Evolutionary conservation across 2,113 vertebrate genomes (phyloP).

Genomic region (Notothenia coriiceps): DNA sequence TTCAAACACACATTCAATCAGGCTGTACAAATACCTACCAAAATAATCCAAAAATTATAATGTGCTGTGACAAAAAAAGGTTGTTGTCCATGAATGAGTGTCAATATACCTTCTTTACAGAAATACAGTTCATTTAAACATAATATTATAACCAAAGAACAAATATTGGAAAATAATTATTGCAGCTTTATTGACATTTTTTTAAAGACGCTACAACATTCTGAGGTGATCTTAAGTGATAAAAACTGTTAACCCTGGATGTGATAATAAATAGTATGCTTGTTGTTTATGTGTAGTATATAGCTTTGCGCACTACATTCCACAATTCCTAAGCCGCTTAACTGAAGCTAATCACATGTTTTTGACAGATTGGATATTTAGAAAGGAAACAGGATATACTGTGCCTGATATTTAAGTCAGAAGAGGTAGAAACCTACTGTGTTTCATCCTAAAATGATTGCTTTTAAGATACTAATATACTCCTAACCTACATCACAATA

Average conservation of each 20-base stretch:
- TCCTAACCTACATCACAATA: slow-evolving; percentile 34
- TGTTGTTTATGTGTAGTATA: slow-evolving; percentile 7
- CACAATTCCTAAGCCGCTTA: slow-evolving; percentile 19
- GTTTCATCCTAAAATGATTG: background rate
- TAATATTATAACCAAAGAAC: background rate
- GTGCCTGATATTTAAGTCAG: slow-evolving; percentile 9
- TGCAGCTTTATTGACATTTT: slow-evolving; percentile 56
- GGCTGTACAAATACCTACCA: background rate
- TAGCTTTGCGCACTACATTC: slow-evolving; percentile 4
- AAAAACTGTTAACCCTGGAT: slow-evolving; percentile 8
- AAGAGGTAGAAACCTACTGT: slow-evolving; percentile 4
- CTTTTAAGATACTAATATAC: slow-evolving; percentile 8
- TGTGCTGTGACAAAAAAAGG: too few species aligned
- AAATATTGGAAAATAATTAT: slow-evolving; percentile 30
- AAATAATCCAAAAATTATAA: background rate
- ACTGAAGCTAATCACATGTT: slow-evolving; percentile 13
- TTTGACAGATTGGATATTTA: background rate
- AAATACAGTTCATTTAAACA: background rate
- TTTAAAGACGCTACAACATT: slow-evolving; percentile 17
- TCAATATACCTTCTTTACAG: background rate
- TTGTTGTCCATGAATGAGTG: background rate
- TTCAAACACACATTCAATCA: background rate
- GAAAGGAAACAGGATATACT: slow-evolving; percentile 5
- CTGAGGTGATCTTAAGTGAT: slow-evolving; percentile 10
- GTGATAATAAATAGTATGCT: slow-evolving; percentile 2